Evolutionary conservation across 2,797 vertebrate genomes (phyloP), one percentile per base, ranked within the genome.

Genomic region (Picus viridis): DNA sequence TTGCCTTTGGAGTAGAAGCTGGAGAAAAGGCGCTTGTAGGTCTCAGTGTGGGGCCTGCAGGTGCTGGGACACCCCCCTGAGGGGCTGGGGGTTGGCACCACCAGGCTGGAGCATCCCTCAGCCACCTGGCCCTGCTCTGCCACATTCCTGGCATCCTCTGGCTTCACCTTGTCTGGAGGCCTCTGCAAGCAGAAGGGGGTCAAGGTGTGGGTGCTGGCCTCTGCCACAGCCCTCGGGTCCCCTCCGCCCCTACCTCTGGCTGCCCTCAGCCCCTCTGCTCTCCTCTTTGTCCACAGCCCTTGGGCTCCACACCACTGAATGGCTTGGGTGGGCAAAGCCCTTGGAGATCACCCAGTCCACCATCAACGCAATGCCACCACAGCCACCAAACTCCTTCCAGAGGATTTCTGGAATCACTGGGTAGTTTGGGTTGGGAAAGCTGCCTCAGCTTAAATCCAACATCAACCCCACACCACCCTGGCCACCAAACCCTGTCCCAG

Each of bases 1-100:
- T 95, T 95, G 19, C 97, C 96, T 70, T 97, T 96, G 95, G 97
- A 90, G 69, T 96, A 97, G 90, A 96, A 95, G 92, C 86, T 98
- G 91, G 92, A 97, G 68, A 92, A 96, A 89, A 97, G 94, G 87
- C 96, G 92, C 45, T 97, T 98, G 79, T 96, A 96, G 43, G 97
- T 95, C 85, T 98, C 97, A 1, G 96, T 64, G 76, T 86, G 88
- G 67, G 69, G 58, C 19, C 58, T 24, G 77, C 92, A 92, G 88
- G 74, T 30, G 56, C 91, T 36, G 12, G 75, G 53, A 3, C 84
- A 77, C 0, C 65, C 83, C 58, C 7, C 75, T 1, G 20, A 51
- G 23, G 63, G 92, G 68, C 39, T 81, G 1, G 68, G 23, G 22
- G 36, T 32, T 1, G 24, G 26, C 30, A 13, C 22, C 5, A 2